Base-by-base conservation (phyloP, 2,797 vertebrate genomes). In the Sebastes hubbsi region DNA sequence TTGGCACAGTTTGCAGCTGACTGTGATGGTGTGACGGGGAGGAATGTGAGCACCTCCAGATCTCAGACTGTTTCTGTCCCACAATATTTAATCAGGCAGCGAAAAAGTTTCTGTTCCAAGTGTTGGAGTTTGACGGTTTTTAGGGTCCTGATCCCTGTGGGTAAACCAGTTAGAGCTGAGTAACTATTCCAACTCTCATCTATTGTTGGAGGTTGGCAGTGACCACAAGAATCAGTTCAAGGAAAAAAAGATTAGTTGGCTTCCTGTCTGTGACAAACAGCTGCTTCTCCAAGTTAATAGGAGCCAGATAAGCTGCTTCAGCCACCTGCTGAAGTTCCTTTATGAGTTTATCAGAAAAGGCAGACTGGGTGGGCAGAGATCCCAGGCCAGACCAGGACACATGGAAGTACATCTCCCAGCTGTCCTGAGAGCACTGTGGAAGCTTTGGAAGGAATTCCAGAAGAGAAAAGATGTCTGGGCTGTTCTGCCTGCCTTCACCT, bases 1-100 rank as follows among this genome's bases (percentile, higher is more conserved):
- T 4, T 78, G 86, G 69, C 69, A 58, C 68, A 29, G 52, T 63
- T 56, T 49, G 30, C 27, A 77, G 77, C 69, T 81, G 79, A 77
- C 77, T 68, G 25, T 71, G 25, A 22, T 16, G 22, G 52, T 72
- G 60, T 52, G 75, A 71, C 2, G 1, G 42, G 12, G 22, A 62
- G 4, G 25, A 60, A 30, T 36, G n/a, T 12, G 52, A 65, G n/a
- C 46, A 4, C 20, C 8, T 46, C 42, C 36, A 69, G 67, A 65
- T 54, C 20, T 7, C n/a, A 65, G 8, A 36, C 11, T 13, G 55
- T 36, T 58, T 66, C 58, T 64, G 60, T 69, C 25, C 36, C 49
- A 29, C 24, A 73, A 61, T 58, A 42, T 60, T n/a, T 11, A 67
- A 42, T 62, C 27, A 71, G 32, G 13, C 0, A 1, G 58, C 6